Percentiles rank a stretch among this genome's conserved stretches.
Evolutionary conservation across 2,888 invertebrate species (phyloP).

Genomic region (Ptycholaimellus sp.): DNA sequence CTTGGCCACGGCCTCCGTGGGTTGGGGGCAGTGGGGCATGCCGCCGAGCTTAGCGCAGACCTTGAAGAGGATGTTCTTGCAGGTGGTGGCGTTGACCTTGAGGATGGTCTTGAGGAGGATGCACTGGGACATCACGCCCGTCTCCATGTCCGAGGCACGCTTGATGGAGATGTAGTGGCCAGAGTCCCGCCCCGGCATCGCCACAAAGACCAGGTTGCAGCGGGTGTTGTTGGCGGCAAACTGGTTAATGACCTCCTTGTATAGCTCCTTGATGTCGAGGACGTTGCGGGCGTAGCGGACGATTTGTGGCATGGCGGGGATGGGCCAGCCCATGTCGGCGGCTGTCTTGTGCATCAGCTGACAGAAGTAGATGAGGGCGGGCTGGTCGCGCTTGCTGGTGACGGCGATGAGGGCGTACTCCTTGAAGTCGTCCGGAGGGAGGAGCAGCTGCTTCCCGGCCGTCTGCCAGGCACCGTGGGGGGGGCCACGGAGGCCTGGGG

Average conservation of each 20-base stretch:
- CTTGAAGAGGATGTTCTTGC: slow-evolving; percentile 35
- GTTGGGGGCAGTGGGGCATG: slow-evolving; percentile 39
- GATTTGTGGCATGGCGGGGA: too few relatives aligned
- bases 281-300: background rate
- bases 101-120: slow-evolving; percentile 23
- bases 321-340: too few relatives aligned
- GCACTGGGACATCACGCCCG: slow-evolving; percentile 29
- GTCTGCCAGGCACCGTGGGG: too few relatives aligned
- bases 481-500: too few relatives aligned
- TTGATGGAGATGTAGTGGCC: slow-evolving; percentile 6
- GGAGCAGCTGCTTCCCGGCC: too few relatives aligned
- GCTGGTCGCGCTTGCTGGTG: too few relatives aligned
- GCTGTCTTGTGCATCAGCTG: too few relatives aligned
- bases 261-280: slow-evolving; percentile 1
- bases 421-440: too few relatives aligned
- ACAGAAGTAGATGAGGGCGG: too few relatives aligned
- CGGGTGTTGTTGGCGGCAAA: background rate
- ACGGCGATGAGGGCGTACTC: too few relatives aligned
- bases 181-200: slow-evolving; percentile 3
- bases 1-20: slow-evolving; percentile 14
- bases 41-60: slow-evolving; percentile 51
- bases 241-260: slow-evolving; percentile 1
- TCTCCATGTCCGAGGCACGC: too few relatives aligned
- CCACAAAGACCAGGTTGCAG: slow-evolving; percentile 6
- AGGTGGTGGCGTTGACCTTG: slow-evolving; percentile 32